Base-by-base conservation (phyloP, 2,113 vertebrate genomes). In the Mormoops blainvillei region DNA sequence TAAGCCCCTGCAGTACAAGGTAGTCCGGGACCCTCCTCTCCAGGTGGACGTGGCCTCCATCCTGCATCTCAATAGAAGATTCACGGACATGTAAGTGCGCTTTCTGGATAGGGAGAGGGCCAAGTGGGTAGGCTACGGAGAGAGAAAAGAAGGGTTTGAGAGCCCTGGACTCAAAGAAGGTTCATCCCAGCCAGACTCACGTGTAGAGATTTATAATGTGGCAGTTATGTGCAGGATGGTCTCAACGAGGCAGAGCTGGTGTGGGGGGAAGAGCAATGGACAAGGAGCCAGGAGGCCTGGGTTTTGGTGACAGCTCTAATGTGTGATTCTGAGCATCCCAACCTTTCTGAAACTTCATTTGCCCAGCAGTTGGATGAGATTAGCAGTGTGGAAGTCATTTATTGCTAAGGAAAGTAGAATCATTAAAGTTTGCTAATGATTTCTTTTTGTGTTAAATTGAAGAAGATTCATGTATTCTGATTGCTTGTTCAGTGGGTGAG, bases 1-100 rank as follows among this genome's bases (percentile, higher is more conserved):
- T 96, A 98, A 98, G 85, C 99, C 99, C 2, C 98, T 99, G 76
- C 98, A 95, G 19, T 99, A 99, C 98, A 99, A 99, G 63, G 98
- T 99, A 56, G 90, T 99, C 56, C 99, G 99, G 24, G 99, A 99
- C 4, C 99, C 99, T 24, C 97, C 99, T 5, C 99, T 99, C 97
- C 98, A 95, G 61, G 98, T 98, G 4, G 98, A 98, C 3, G 96
- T 98, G 45, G 98, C 98, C 3, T 91, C 98, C 89, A 97, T 99
- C 96, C 98, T 98, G 4, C 98, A 99, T 97, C 98, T 99, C 8
- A 97, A 96, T 70, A 99, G 99, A 91, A 99, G 98, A 98, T 99
- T 99, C 16, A 95, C 98, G 0, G 99, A 99, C 98, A 99, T 41
- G 99, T 99, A 98, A 99, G 99, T 99, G 36, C 36, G 11, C 48